Evolutionary conservation across 2,113 vertebrate genomes (phyloP), one percentile per base, ranked within the genome.

Genomic region (Periophthalmus modestus): DNA sequence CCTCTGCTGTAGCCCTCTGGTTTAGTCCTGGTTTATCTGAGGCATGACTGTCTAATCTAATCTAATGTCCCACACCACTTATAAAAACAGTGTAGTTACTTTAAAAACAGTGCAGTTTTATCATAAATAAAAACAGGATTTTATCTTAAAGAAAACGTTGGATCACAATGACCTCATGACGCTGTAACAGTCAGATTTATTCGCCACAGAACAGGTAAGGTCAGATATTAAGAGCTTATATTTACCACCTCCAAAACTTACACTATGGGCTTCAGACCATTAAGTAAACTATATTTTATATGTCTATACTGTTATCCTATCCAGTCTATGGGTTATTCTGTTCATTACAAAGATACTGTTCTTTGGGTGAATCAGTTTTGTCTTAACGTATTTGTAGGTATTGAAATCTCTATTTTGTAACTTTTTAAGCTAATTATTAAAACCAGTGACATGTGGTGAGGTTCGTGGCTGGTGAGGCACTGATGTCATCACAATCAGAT

Each of bases 101-200:
- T 21, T 23, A 57, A 21, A 57, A n/a, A 13, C 57, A 59, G 10
- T 5, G 16, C 5, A 28, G 57, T 43, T 43, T 2, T 43, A 43
- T 43, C 39, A 10, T 2, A 43, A 43, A 43, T 43, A 43, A 43
- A 43, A 43, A 43, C 39, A 43, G 39, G 7, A 10, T 10, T 62
- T 62, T 65, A 65, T 65, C 62, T 43, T 3, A n/a, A 65, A 19
- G 62, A n/a, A 65, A 65, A 65, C 62, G 43, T 2, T 39, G 5
- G 10, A 13, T 12, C 9, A 1, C 7, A 10, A 34, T n/a, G 62
- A 65, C 16, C 34, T 65, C 10, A 65, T 12, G 19, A 39, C 34
- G 18, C 2, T 16, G 9, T 0, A 65, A 21, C 18, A 0, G 33
- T 43, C 24, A 18, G 15, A 39, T 43, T 65, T 5, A 21, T 43